Conservation (phyloP, 1,140 invertebrate species). For the Drosophila serrata region DNA sequence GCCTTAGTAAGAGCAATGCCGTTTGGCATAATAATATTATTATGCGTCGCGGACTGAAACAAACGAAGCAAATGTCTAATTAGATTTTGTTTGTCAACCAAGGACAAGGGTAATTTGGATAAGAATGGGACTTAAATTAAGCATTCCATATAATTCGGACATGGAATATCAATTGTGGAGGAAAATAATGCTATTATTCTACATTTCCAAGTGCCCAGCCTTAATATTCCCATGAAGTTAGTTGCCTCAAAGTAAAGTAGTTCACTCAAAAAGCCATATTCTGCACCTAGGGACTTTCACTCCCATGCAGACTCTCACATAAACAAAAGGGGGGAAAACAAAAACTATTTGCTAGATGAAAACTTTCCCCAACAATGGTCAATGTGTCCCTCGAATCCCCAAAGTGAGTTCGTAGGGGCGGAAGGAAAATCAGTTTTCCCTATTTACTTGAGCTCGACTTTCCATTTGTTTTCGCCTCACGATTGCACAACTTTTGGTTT, state of each 20-base stretch:
- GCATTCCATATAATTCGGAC: conserved; percentile 4
- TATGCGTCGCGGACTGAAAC: conserved; percentile 55
- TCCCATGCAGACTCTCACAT: conserved; percentile 10
- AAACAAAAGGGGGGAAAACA: conserved; percentile 3
- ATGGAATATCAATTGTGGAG: conserved; percentile 31
- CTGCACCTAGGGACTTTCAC: conserved; percentile 22
- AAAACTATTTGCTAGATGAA: conserved; percentile 34
- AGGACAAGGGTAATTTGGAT: not conserved
- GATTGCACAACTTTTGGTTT: conserved; percentile 53
- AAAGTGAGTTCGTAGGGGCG: not conserved
- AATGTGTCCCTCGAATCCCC: conserved; percentile 42
- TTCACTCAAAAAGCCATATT: conserved; percentile 73
- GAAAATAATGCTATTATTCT: not conserved
- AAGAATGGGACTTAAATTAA: not conserved
- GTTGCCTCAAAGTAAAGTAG: conserved; percentile 50
- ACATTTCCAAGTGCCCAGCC: conserved; percentile 2
- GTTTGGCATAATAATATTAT: conserved; percentile 53
- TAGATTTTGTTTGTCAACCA: conserved; percentile 57
- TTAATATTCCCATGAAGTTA: conserved; percentile 3
- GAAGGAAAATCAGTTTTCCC: conserved; percentile 28
- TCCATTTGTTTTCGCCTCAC: conserved; percentile 44
- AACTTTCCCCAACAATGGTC: conserved; percentile 59
- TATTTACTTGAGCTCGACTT: conserved; percentile 49
- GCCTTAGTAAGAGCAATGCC: conserved; percentile 19
- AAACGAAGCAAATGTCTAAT: conserved; percentile 66